Evolutionary conservation across 2,888 invertebrate species (phyloP).

Genomic region (Lampropteryx suffumata): DNA sequence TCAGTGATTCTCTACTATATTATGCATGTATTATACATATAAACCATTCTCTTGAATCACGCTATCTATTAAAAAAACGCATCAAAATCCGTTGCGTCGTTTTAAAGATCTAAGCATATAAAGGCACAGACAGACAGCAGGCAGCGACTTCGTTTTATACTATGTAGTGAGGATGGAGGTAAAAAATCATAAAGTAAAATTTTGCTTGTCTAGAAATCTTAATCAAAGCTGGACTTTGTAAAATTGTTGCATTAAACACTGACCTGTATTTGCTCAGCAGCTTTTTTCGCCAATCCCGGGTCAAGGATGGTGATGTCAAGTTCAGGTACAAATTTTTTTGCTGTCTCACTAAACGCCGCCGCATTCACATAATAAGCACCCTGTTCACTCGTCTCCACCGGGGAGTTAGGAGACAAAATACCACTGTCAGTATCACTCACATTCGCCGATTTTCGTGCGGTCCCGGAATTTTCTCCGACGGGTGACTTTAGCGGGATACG

Average conservation of each 20-base stretch:
- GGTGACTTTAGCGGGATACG: constrained; percentile 65
- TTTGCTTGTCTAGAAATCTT: too few relatives aligned
- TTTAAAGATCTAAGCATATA: too few relatives aligned
- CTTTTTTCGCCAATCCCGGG: constrained; percentile 70
- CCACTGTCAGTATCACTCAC: constrained; percentile 86
- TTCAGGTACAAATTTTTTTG: constrained; percentile 58
- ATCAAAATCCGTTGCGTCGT: too few relatives aligned
- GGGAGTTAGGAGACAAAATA: constrained; percentile 84
- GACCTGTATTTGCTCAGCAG: constrained; percentile 76
- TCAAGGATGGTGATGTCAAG: constrained; percentile 71
- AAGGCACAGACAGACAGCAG: too few relatives aligned
- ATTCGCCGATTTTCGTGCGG: constrained; percentile 63
- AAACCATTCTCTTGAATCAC: too few relatives aligned
- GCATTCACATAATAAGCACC: constrained; percentile 70
- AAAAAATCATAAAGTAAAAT: too few relatives aligned
- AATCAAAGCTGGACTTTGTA: constrained; percentile 21
- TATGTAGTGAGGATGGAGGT: too few relatives aligned
- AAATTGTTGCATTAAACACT: constrained; percentile 38
- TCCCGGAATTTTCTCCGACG: constrained; percentile 56
- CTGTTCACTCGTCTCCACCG: constrained; percentile 76
- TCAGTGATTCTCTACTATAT: too few relatives aligned
- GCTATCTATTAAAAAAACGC: too few relatives aligned
- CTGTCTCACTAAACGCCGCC: constrained; percentile 64
- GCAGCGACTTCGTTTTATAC: too few relatives aligned
- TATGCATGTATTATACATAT: too few relatives aligned